A percentile compares a stretch with the other conserved stretches of the same genome.
These are phyloP conservation scores for Chesias legatella DNA, from an alignment of 2,888 invertebrate genomes.

Conservation along the genomic window DNA sequence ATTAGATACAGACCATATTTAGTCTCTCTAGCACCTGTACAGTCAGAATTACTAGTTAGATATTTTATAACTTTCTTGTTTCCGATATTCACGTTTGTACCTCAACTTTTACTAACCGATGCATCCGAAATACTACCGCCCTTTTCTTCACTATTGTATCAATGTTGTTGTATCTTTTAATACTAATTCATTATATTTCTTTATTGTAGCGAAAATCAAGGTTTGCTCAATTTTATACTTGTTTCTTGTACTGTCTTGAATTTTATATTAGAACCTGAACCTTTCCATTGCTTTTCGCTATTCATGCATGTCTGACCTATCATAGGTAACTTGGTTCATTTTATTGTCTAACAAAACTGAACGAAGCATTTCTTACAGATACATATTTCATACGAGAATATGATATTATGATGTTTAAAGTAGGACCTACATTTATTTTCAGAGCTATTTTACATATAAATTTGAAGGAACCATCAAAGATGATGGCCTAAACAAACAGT, in stretches of 20 bases:
- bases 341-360: not conserved
- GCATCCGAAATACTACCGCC: conserved; percentile 75
- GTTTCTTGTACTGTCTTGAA: conserved; percentile 12
- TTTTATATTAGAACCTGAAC: conserved; percentile 17
- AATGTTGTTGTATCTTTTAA: conserved; percentile 60
- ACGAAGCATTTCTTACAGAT: too few species aligned
- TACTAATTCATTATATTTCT: conserved; percentile 33
- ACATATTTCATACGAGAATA: too few species aligned
- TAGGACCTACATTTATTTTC: too few species aligned
- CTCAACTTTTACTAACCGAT: conserved; percentile 55
- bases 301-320: conserved; percentile 25
- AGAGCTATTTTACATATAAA: too few species aligned
- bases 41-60: conserved; percentile 36
- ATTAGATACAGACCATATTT: conserved; percentile 53
- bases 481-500: conserved; percentile 1
- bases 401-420: too few species aligned
- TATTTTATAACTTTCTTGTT: conserved; percentile 40
- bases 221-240: conserved; percentile 24
- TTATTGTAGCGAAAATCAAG: conserved; percentile 38
- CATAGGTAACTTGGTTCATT: conserved; percentile 12
- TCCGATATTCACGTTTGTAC: conserved; percentile 36
- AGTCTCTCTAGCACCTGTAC: conserved; percentile 55
- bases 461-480: not conserved
- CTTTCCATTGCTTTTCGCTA: conserved; percentile 31
- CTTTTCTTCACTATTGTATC: conserved; percentile 79